Evolutionary conservation across 1,140 invertebrate species (phyloP).

Genomic region (Nixonia krombeini): DNA sequence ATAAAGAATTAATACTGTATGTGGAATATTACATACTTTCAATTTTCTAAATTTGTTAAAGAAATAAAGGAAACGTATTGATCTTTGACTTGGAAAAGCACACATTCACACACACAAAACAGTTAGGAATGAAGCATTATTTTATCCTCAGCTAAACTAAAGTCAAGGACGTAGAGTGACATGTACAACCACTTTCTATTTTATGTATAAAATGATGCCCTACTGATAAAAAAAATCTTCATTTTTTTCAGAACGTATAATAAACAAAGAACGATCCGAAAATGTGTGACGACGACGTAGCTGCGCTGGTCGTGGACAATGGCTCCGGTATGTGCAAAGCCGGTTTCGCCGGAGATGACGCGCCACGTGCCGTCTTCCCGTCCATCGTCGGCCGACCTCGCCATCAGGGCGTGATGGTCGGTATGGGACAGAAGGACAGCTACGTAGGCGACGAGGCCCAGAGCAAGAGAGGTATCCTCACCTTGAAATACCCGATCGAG

Average conservation of each 20-base stretch:
- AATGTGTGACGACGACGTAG: constrained; percentile 94
- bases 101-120: no score
- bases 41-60: no score
- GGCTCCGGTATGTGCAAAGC: no score
- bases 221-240: not conserved
- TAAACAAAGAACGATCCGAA: constrained; percentile 57
- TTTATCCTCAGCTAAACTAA: not conserved
- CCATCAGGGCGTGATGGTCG: constrained; percentile 92
- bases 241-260: constrained; percentile 16
- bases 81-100: not conserved
- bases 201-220: not conserved
- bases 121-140: no score
- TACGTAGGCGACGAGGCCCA: no score
- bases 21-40: no score
- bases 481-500: no score
- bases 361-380: no score
- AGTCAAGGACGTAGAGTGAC: not conserved
- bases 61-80: not conserved
- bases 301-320: constrained; percentile 89
- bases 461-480: no score
- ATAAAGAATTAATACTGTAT: no score
- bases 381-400: constrained; percentile 88
- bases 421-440: constrained; percentile 97
- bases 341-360: no score
- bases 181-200: not conserved